These are phyloP conservation scores for Anthrax anthrax DNA, from an alignment of 2,888 invertebrate genomes.

Conservation along the genomic window DNA sequence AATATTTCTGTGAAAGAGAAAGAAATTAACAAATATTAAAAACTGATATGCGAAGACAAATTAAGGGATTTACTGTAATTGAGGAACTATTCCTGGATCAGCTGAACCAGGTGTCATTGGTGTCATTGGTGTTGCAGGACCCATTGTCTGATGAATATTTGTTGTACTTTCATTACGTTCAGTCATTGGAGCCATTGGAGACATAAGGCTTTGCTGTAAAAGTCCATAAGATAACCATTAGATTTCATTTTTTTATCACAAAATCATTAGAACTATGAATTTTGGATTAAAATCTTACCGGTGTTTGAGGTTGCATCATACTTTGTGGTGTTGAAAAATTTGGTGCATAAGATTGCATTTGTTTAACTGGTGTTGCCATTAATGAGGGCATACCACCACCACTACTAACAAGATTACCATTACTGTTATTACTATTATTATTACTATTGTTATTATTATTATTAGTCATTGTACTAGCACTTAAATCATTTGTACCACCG, in stretches of 20 bases:
- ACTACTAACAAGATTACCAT: conserved; percentile 13
- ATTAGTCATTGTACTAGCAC: not conserved
- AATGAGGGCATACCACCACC: conserved; percentile 44
- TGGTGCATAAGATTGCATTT: conserved; percentile 61
- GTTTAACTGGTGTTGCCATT: conserved; percentile 53
- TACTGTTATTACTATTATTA: conserved; percentile 32
- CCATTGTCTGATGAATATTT: conserved; percentile 44
- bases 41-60: not conserved
- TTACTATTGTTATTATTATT: not conserved
- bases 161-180: conserved; percentile 24
- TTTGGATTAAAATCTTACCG: no score
- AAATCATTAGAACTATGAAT: no score
- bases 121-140: conserved; percentile 60
- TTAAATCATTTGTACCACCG: not conserved
- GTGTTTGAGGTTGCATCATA: conserved; percentile 81
- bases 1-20: conserved; percentile 62
- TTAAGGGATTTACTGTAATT: conserved; percentile 32
- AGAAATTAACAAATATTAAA: conserved; percentile 1
- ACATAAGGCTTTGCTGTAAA: conserved; percentile 68
- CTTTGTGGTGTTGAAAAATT: conserved; percentile 67
- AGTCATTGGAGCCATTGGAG: conserved; percentile 55
- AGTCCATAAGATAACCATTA: no score
- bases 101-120: conserved; percentile 88
- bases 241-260: not conserved
- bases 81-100: conserved; percentile 87